Evolutionary conservation across 2,797 vertebrate species (phyloP).

Genomic region (Dromococcyx pavoninus): DNA sequence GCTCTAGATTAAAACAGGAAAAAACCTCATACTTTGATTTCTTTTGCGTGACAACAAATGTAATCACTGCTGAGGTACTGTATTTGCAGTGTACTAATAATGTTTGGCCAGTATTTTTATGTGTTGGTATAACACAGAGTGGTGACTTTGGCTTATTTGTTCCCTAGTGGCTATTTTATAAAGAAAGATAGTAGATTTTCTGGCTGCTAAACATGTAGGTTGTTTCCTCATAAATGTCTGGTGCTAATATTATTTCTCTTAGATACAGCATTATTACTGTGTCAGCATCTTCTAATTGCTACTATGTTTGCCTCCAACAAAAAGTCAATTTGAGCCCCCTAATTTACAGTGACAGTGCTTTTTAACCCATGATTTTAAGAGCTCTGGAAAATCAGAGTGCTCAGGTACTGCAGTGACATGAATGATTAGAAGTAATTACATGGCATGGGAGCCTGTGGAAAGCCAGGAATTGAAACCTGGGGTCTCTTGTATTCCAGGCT

Average conservation of each 20-base stretch:
- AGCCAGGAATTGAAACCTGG: background rate
- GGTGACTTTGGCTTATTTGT: background rate
- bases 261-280: background rate
- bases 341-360: background rate
- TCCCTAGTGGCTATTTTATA: background rate
- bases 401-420: background rate
- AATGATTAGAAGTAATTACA: background rate
- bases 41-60: background rate
- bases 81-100: background rate
- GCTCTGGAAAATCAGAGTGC: background rate
- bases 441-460: background rate
- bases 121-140: background rate
- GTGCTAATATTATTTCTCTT: background rate
- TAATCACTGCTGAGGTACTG: background rate
- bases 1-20: background rate
- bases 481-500: background rate
- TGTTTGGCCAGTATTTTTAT: background rate
- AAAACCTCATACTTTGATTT: background rate
- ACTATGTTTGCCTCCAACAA: background rate
- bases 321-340: background rate
- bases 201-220: background rate
- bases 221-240: background rate
- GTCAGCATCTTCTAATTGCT: background rate
- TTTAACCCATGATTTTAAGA: background rate
- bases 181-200: background rate